Evolutionary conservation across 2,113 vertebrate genomes (phyloP).

Genomic region (Mohoua ochrocephala): DNA sequence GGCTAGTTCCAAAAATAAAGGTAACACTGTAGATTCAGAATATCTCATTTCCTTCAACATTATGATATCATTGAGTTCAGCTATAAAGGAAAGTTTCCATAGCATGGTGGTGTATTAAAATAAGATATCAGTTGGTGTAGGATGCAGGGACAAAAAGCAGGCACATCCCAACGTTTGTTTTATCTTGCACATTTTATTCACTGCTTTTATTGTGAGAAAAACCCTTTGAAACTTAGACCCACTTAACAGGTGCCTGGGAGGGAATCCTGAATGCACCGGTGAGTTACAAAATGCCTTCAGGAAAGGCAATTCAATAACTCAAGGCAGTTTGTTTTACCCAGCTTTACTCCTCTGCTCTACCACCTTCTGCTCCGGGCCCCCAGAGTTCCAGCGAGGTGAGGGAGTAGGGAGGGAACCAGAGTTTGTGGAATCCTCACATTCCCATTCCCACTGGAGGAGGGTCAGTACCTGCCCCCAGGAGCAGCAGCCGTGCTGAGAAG

Average conservation of each 20-base stretch:
- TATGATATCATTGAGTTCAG: neutral
- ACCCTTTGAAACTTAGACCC: neutral
- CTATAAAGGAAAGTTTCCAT: neutral
- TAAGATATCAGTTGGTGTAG: neutral
- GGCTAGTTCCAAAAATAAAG: neutral
- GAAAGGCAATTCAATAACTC: neutral
- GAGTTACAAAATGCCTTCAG: neutral
- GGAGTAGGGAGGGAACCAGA: neutral
- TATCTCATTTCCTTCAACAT: neutral
- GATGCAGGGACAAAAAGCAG: neutral
- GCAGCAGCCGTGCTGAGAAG: neutral
- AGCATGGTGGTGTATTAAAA: neutral
- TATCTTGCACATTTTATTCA: neutral
- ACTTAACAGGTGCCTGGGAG: neutral
- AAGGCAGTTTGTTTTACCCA: neutral
- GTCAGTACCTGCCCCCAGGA: neutral
- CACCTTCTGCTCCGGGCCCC: neutral
- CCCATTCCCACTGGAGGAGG: neutral
- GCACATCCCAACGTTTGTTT: neutral
- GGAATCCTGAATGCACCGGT: neutral
- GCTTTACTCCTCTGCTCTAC: neutral
- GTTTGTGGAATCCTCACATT: neutral
- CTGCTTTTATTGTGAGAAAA: neutral
- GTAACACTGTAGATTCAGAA: neutral
- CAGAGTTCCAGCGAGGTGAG: fast-evolving